Base-by-base conservation (phyloP, 1,140 invertebrate species). In the Heterodera carotae region DNA sequence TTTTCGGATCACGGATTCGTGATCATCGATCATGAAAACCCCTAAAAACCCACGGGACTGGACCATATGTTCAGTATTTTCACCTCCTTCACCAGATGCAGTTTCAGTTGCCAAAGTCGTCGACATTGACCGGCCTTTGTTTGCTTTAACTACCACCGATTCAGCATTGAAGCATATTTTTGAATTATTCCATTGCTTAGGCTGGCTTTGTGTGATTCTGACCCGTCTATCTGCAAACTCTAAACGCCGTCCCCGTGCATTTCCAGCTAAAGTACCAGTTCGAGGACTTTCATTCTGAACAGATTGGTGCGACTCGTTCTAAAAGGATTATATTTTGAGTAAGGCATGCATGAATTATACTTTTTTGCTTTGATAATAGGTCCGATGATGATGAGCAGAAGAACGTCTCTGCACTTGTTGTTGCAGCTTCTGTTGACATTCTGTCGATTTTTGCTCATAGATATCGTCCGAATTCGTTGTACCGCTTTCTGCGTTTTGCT, bases 141-240 rank as follows among this genome's bases (percentile, higher is more conserved):
- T n/a, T n/a, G 31, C 62, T 15, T 27, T 25, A 15, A 1, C 27
- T 15, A 6, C 12, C 22, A 31, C 29, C 62, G n/a, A n/a, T n/a
- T 66, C 62, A 1, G 29, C 33, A 66, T 34, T 66, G 22, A 56
- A 56, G 18, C 1, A 56, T 5, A 18, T 66, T 66, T 18, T 22
- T n/a, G 29, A 66, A 66, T 66, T 66, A 31, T 66, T 66, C 29
- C 62, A 31, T 15, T 66, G 27, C 4, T 29, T 66, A 15, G 12
- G 62, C 12, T 66, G 33, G 27, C 22, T 66, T 66, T 66, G 62
- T 66, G 62, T 66, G 62, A 25, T 66, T 66, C 22, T 27, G 62
- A 74, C 64, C 8, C 56, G 53, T 62, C 53, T n/a, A 15, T 2
- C 70, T n/a, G 70, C 72, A 74, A 74, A 74, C 29, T 74, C 72